Base-by-base conservation (phyloP, 2,888 invertebrate genomes). In the Pterobdella sp. region DNA sequence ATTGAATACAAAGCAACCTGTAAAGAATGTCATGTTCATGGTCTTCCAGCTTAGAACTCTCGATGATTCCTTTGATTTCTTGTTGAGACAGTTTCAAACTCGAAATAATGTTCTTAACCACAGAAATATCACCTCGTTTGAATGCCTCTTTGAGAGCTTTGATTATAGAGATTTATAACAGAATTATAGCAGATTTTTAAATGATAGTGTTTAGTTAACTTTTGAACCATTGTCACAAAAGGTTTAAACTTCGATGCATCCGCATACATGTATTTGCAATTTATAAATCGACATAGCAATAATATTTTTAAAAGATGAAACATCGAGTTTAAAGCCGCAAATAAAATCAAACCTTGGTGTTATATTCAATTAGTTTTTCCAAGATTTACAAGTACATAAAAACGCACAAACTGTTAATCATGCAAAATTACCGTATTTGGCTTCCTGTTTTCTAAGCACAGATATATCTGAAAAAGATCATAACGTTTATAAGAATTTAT, bases 1-100 rank as follows among this genome's bases (percentile, higher is more conserved):
- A 64, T 14, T 22, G 18, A 14, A 49, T 26, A 31, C 4, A 34
- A 0, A 31, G n/a, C 36, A 29, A 71, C 71, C 71, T 49, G 52
- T 71, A 71, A 1, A 71, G 56, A 31, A 71, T 34, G 26, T 71
- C 71, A 35, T 71, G 71, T 60, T 71, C 71, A n/a, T 71, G 71
- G n/a, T 71, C 71, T 35, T 63, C 63, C 0, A 35, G 18, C 0
- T 52, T 34, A 26, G 52, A 34, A n/a, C 32, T 32, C 7, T 65
- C 32, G 65, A 65, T 29, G 31, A 65, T 7, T 3, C 18, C 65
- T 3, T 29, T 14, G 10, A 65, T 14, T 10, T 34, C 34, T 3
- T 14, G 3, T 10, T 31, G 18, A 4, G 4, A 35, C 26, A 71
- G 56, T 22, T 35, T 60, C 26, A 35, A 63, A 26, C 32, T 34